Percentiles rank a stretch among this genome's conserved stretches.
phyloP scores from a whole-genome alignment of 2,797 vertebrate species.

The Alcedo atthis region DNA sequence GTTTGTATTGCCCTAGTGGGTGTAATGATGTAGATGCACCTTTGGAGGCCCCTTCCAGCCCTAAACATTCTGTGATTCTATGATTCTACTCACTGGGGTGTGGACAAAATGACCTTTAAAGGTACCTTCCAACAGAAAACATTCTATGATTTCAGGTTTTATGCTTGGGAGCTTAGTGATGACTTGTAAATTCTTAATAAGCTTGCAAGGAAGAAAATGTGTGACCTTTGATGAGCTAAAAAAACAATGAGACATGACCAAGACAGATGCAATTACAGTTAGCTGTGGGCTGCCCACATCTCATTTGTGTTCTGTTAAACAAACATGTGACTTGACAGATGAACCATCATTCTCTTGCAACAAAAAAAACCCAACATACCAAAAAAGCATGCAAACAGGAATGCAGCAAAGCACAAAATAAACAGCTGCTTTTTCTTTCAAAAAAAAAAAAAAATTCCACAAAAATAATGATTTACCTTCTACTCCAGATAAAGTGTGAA shows the following conservation, averaged over 20 bases:
- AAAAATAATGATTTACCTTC: conserved; percentile 78
- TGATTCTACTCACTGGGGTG: not conserved
- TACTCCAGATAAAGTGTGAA: conserved; percentile 76
- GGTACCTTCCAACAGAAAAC: not conserved
- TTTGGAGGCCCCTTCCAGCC: too few species aligned
- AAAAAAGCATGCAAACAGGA: not conserved
- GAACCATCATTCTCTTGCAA: not conserved
- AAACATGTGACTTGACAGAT: not conserved
- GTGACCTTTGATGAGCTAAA: not conserved
- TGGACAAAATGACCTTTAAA: not conserved
- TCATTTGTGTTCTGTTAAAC: not conserved
- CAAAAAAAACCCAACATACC: not conserved
- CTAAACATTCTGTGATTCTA: too few species aligned
- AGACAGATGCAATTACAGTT: not conserved
- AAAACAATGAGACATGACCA: not conserved
- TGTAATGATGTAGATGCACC: not conserved
- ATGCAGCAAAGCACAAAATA: not conserved
- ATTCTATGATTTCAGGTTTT: not conserved
- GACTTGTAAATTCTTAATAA: not conserved
- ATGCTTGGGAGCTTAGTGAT: not conserved
- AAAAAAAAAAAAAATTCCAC: not conserved
- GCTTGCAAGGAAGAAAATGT: not conserved
- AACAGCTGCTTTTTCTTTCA: not conserved
- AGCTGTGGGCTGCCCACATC: not conserved
- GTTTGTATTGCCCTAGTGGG: not conserved